Conservation (phyloP, 2,113 vertebrate species). For the Scortum barcoo region DNA sequence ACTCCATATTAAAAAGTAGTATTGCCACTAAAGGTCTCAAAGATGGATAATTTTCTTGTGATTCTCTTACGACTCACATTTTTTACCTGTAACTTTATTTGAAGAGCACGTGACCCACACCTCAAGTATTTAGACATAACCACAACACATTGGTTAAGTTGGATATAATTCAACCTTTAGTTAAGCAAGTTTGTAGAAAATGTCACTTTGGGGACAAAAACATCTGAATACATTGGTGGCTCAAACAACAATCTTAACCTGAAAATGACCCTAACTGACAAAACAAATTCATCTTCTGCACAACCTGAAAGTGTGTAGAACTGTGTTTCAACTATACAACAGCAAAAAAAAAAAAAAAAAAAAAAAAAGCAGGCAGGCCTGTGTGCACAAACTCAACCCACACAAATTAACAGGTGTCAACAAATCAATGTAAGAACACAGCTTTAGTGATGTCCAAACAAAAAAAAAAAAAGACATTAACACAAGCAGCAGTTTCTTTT, state of each 20-base stretch:
- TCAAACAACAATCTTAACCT: slow-evolving; percentile 23
- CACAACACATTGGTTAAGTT: slow-evolving; percentile 15
- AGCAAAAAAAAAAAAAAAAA: too few relatives aligned
- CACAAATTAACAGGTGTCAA: slow-evolving; percentile 11
- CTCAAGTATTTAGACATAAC: slow-evolving; percentile 7
- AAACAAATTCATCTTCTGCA: background rate
- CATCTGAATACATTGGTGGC: slow-evolving; percentile 4
- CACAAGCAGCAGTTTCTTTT: slow-evolving; percentile 49
- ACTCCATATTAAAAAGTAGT: background rate
- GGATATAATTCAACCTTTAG: slow-evolving; percentile 48
- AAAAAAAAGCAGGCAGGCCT: slow-evolving; percentile 7
- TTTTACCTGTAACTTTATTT: background rate
- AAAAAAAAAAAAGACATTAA: slow-evolving; percentile 34
- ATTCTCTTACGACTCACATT: background rate
- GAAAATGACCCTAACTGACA: slow-evolving; percentile 22
- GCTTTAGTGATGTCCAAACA: slow-evolving; percentile 28
- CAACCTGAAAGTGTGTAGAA: slow-evolving; percentile 26
- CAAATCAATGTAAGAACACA: slow-evolving; percentile 43
- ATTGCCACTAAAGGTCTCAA: background rate
- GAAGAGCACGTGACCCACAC: background rate
- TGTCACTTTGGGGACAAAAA: slow-evolving; percentile 22
- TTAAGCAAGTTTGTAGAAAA: slow-evolving; percentile 60
- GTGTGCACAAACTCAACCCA: slow-evolving; percentile 9
- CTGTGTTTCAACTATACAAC: slow-evolving; percentile 2
- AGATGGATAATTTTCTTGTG: background rate